phyloP scores from a whole-genome alignment of 2,113 vertebrate genomes.

The Myotis yumanensis region DNA sequence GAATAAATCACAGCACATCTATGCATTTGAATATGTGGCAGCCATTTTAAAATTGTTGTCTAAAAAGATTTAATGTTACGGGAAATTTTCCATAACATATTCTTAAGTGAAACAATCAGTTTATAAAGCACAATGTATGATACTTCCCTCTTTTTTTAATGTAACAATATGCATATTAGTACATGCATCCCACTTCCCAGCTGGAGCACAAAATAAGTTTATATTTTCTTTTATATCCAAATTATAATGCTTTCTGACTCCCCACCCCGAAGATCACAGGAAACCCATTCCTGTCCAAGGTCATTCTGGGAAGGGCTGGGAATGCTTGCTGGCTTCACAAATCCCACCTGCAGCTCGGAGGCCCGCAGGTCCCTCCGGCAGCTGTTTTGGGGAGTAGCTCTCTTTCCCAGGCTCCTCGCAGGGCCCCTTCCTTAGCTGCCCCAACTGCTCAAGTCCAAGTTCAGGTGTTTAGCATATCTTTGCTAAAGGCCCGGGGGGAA shows the following conservation, averaged over 20 bases:
- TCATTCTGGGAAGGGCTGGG: not conserved
- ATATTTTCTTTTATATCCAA: slow-evolving; percentile 28
- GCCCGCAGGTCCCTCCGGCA: not conserved
- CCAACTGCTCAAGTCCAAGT: not conserved
- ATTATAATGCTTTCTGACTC: not conserved
- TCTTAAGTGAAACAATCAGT: slow-evolving; percentile 11
- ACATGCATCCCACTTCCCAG: not conserved
- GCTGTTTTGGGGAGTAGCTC: not conserved
- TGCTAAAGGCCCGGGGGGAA: not conserved
- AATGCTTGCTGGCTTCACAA: not conserved
- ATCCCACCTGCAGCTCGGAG: not conserved
- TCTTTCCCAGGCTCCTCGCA: not conserved
- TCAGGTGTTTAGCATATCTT: not conserved
- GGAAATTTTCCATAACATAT: not conserved
- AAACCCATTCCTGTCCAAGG: not conserved
- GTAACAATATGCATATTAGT: slow-evolving; percentile 5
- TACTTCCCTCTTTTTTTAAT: not conserved
- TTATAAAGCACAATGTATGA: slow-evolving; percentile 31
- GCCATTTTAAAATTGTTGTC: not conserved
- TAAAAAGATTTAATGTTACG: not conserved
- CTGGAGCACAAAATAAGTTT: not conserved
- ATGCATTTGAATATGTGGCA: not conserved
- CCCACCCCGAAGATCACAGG: not conserved
- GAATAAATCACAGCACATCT: not conserved
- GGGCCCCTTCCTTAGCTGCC: not conserved